Evolutionary conservation across 2,888 invertebrate genomes (phyloP), one percentile per base, ranked within the genome.

Genomic region (Pandemis heparana): DNA sequence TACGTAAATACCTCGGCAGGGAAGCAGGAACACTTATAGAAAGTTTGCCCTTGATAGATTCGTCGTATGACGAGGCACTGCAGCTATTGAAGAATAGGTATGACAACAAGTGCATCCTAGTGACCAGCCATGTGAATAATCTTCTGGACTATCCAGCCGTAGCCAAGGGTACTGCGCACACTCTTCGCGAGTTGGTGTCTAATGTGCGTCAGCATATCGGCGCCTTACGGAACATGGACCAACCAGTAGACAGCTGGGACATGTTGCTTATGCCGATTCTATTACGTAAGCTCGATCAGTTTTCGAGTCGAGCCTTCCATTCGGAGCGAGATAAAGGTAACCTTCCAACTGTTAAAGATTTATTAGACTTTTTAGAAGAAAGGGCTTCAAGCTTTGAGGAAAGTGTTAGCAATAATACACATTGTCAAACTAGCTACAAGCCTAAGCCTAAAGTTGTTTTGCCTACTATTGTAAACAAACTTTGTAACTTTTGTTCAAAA

Each of bases 71-170:
- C 16, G 43, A 46, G 6, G 43, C 62, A 16, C 16, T 63, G 62
- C 9, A 43, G 6, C 43, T 63, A 5, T 18, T 63, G 12, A 46
- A 63, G 5, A 12, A 18, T 4, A 41, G 62, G 4, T 63, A 63
- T 18, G 43, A 63, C 43, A 63, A 63, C 12, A 43, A 43, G 18
- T 63, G 43, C 18, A 43, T 63, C 1, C n/a, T 63, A 18, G 18
- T 63, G 10, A 43, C 62, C 41, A 63, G 43, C 12, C 62, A 63
- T 43, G 62, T 63, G n/a, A 43, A 63, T 18, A 39, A 43, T 7
- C 23, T 62, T 16, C 43, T 62, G 9, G 62, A 62, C 43, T 62
- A 43, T 41, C 62, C 62, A 5, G 10, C 9, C 5, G 18, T 62
- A 9, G 14, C 5, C 8, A 41, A 18, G 18, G 62, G 62, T 0